phyloP scores from a whole-genome alignment of 2,888 invertebrate genomes.

The Pinctada fucata region DNA sequence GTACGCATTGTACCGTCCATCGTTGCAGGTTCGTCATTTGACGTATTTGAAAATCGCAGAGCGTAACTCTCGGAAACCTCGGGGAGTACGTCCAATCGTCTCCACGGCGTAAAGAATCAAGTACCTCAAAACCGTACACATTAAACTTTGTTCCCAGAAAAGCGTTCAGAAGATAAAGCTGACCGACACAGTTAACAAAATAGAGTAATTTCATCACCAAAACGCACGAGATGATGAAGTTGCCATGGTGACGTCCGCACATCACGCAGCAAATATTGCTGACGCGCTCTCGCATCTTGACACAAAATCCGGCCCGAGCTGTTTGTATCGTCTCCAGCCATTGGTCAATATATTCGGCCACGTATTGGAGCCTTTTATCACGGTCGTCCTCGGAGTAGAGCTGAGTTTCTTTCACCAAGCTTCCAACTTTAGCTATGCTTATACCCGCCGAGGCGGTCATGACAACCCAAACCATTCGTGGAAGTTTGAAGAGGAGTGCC shows the following conservation, averaged over 20 bases:
- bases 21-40: conserved; percentile 65
- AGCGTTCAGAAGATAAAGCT: conserved; percentile 67
- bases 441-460: conserved; percentile 37
- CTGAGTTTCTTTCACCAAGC: conserved; percentile 21
- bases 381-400: conserved; percentile 46
- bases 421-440: conserved; percentile 35
- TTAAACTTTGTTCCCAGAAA: conserved; percentile 64
- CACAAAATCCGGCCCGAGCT: conserved; percentile 52
- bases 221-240: conserved; percentile 66
- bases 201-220: conserved; percentile 67
- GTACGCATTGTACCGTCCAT: conserved; percentile 67
- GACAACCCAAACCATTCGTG: conserved; percentile 47
- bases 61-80: conserved; percentile 65
- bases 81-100: conserved; percentile 55
- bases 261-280: conserved; percentile 61
- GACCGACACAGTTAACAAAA: conserved; percentile 66
- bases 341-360: conserved; percentile 58
- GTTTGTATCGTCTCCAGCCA: conserved; percentile 60
- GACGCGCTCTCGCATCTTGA: conserved; percentile 54
- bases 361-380: conserved; percentile 53
- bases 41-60: conserved; percentile 68
- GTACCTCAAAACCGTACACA: conserved; percentile 63
- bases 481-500: conserved; percentile 45
- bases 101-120: conserved; percentile 48
- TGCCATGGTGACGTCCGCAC: conserved; percentile 66